Evolutionary conservation across 2,888 invertebrate species (phyloP).

Genomic region (Hermaeophaga mercurialis): DNA sequence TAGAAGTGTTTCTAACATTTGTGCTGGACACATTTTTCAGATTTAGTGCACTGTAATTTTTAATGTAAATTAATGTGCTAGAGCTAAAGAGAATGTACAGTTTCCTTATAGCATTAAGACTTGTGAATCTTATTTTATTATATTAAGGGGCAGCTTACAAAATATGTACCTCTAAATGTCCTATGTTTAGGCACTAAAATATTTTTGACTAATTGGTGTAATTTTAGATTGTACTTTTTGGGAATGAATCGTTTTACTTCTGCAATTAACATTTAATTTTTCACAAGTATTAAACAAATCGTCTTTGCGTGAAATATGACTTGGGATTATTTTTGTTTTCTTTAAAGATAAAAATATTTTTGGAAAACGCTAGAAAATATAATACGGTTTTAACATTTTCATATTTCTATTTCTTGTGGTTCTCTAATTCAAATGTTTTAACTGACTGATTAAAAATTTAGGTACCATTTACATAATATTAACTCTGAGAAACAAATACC

Average conservation of each 20-base stretch:
- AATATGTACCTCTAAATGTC: conserved; percentile 35
- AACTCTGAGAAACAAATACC: too few species aligned
- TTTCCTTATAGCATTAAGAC: conserved; percentile 30
- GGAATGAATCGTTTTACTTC: background rate
- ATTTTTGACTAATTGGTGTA: conserved; percentile 26
- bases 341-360: too few species aligned
- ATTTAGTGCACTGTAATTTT: conserved; percentile 30
- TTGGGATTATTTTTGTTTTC: too few species aligned
- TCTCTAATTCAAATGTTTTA: too few species aligned
- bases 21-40: conserved; percentile 20
- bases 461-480: too few species aligned
- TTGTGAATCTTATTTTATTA: conserved; percentile 15
- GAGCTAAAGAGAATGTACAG: conserved; percentile 32
- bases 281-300: too few species aligned
- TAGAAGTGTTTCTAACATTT: conserved; percentile 31
- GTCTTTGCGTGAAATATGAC: too few species aligned
- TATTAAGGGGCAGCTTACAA: conserved; percentile 36
- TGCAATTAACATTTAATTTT: conserved; percentile 13
- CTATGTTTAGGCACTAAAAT: conserved; percentile 35
- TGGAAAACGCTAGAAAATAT: too few species aligned
- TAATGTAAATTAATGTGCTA: conserved; percentile 28
- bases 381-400: too few species aligned
- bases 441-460: too few species aligned
- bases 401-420: too few species aligned
- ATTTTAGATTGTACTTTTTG: conserved; percentile 14